Evolutionary conservation across 2,113 vertebrate genomes (phyloP), one percentile per base, ranked within the genome.

Genomic region (Oncorhynchus mykiss): DNA sequence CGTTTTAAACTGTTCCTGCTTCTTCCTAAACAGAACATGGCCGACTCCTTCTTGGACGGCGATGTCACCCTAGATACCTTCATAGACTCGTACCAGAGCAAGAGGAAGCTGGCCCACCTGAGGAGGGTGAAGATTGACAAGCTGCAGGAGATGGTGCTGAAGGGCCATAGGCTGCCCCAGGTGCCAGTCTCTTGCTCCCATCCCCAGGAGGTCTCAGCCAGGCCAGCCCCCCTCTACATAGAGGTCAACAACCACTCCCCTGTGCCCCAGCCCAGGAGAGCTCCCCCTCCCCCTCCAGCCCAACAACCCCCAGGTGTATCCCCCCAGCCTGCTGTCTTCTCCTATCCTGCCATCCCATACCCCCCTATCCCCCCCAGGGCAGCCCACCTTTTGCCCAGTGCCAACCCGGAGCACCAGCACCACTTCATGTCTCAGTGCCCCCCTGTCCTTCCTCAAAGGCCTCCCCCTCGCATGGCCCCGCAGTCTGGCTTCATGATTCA

Each of bases 41-140:
- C 98, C 0, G 96, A 99, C 78, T 95, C 92, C 13, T 99, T 99
- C 85, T 95, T 99, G 7, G 96, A 96, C 1, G 97, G 97, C 0
- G 95, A 95, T 59, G 86, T 96, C 20, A 88, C 95, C 0, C 88
- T 99, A 78, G 98, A 99, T 73, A 73, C 93, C 74, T 99, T 99
- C 90, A 93, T 97, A 0, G 97, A 99, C 0, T 85, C 92, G 48
- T 99, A 99, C 82, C 97, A 95, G 88, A 97, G 84, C 88, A 94
- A 96, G 77, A 93, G 97, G 49, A 98, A 96, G 78, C 90, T 99
- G 80, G 97, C 97, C 9, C 98, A 99, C 87, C 84, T 94, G 87
- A 93, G 97, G 0, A 89, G 97, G 0, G 97, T 99, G 0, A 99
- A 99, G 82, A 99, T 99, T 0, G 97, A 99, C 88, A 99, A 99